Base-by-base conservation (phyloP, 2,888 invertebrate genomes). In the Thalpophila matura region DNA sequence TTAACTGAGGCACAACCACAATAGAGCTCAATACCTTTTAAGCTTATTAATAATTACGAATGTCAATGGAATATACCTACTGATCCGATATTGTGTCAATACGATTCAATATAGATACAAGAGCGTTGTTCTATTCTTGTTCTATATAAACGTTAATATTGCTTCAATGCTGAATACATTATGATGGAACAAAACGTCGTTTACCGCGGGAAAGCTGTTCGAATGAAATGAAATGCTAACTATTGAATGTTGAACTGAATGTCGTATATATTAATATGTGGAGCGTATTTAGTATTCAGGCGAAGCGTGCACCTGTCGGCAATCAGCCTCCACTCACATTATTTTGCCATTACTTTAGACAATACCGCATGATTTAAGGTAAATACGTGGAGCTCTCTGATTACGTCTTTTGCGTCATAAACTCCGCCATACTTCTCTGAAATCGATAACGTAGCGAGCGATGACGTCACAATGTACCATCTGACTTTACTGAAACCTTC, bases 331-430 rank as follows among this genome's bases (percentile, higher is more conserved):
- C 77, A 80, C 83, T 85, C 83, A 83, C 86, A 89, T 90, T 88
- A 90, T 86, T 89, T 88, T 84, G 83, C 84, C 85, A 88, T 90
- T 89, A 89, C 83, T 80, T 80, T 78, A 88, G 86, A 88, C 89
- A 88, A 86, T 87, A 86, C 83, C 81, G 83, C 82, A 78, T 84
- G 81, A 84, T 86, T 87, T 86, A 84, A 80, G 59, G 75, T 77
- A 77, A 88, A 84, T 85, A 85, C 83, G 75, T 79, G 77, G 61
- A 77, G 63, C 38, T 77, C 67, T 75, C 74, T 75, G 80, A 80
- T 81, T 76, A 81, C 82, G 73, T 71, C 56, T 68, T 54, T 67
- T 76, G 65, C 53, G 70, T 77, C 71, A 76, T 63, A 75, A 76
- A 65, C 58, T 71, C 58, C 27, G 16, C 42, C 42, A 53, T 56